phyloP scores from a whole-genome alignment of 1,140 invertebrate species.

The Catajapyx aquilonaris region DNA sequence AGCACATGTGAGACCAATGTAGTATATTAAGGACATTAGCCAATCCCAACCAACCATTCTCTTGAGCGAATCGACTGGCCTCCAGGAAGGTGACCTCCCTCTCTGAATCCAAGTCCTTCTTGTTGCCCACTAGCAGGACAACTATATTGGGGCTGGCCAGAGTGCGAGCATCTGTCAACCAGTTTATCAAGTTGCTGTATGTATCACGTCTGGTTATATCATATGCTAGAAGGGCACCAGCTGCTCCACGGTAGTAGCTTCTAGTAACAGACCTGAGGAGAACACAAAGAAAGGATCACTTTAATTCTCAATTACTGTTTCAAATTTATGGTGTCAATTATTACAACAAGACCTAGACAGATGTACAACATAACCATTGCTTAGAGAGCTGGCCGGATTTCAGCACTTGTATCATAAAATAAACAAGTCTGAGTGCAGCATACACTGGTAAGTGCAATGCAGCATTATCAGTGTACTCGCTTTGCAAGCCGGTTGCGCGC shows the following conservation, averaged over 20 bases:
- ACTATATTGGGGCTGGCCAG: constrained; percentile 70
- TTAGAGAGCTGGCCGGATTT: too few relatives aligned
- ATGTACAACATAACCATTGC: too few relatives aligned
- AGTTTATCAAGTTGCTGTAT: constrained; percentile 57
- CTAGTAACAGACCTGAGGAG: constrained; percentile 45
- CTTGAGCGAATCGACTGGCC: constrained; percentile 58
- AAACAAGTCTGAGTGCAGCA: too few relatives aligned
- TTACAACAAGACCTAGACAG: too few relatives aligned
- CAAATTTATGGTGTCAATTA: too few relatives aligned
- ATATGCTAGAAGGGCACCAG: constrained; percentile 56
- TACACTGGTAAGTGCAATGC: too few relatives aligned
- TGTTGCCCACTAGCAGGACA: constrained; percentile 60
- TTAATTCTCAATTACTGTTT: too few relatives aligned
- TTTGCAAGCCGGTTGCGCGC: too few relatives aligned
- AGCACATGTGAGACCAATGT: too few relatives aligned
- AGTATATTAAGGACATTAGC: too few relatives aligned
- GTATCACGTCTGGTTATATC: constrained; percentile 60
- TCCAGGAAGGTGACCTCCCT: constrained; percentile 60
- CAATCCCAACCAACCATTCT: constrained; percentile 39
- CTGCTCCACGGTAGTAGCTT: constrained; percentile 60
- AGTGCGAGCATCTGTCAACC: constrained; percentile 66
- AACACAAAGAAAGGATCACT: constrained; percentile 4
- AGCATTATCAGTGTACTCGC: too few relatives aligned
- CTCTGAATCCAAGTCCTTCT: constrained; percentile 55
- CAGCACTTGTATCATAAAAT: too few relatives aligned